phyloP scores from a whole-genome alignment of 2,888 invertebrate genomes.

The Drosophila anomelani region DNA sequence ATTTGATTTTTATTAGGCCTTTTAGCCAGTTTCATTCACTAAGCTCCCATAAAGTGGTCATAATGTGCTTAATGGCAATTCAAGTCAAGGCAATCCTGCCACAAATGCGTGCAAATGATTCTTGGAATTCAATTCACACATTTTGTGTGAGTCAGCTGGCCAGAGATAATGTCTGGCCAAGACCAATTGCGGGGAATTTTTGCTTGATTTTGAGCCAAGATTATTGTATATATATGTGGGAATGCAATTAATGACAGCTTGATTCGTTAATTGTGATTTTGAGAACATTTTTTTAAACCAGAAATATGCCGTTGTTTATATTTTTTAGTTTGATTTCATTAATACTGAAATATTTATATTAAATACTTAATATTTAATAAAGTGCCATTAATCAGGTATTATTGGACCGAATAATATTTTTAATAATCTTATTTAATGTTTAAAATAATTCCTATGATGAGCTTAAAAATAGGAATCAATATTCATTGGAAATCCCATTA shows the following conservation, averaged over 20 bases:
- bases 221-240: neutral
- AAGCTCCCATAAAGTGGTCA: neutral
- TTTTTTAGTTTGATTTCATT: too few relatives aligned
- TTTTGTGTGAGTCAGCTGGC: constrained; percentile 15
- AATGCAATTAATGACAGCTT: constrained; percentile 3
- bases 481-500: neutral
- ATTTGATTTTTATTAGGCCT: neutral
- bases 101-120: constrained; percentile 8
- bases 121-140: constrained; percentile 28
- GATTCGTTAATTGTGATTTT: neutral
- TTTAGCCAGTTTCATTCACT: neutral
- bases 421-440: too few relatives aligned
- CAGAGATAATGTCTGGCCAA: constrained; percentile 10
- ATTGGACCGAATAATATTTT: too few relatives aligned
- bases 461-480: neutral
- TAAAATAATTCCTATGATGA: too few relatives aligned
- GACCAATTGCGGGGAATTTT: constrained; percentile 10
- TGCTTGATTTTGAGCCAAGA: constrained; percentile 7
- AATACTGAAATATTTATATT: too few relatives aligned
- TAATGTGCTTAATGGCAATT: constrained; percentile 23
- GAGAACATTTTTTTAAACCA: neutral
- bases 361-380: too few relatives aligned
- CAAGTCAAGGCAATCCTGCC: constrained; percentile 36
- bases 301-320: neutral
- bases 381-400: too few relatives aligned